A percentile compares a stretch with the other conserved stretches of the same genome.
Evolutionary conservation across 1,140 invertebrate genomes (phyloP).

Genomic region (Doryteuthis pealeii): DNA sequence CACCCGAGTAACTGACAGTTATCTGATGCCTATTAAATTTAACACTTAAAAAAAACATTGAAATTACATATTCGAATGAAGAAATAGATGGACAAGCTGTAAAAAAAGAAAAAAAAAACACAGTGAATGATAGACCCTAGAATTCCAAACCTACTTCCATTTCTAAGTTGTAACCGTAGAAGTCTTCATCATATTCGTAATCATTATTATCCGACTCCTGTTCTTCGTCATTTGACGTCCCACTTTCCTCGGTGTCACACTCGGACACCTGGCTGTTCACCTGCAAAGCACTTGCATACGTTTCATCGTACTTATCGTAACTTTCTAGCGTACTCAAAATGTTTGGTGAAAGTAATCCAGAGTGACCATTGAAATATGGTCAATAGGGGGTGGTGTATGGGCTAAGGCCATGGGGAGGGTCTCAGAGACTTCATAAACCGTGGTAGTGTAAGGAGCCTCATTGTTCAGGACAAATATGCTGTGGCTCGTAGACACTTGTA

Average conservation of each 20-base stretch:
- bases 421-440: constrained; percentile 48
- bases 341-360: constrained; percentile 37
- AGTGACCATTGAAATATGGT: constrained; percentile 51
- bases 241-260: constrained; percentile 51
- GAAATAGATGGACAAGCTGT: not conserved
- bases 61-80: too few species aligned
- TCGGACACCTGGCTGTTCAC: constrained; percentile 46
- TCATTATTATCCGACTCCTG: constrained; percentile 53
- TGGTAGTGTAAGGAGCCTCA: constrained; percentile 50
- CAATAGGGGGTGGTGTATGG: constrained; percentile 54
- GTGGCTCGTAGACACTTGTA: constrained; percentile 43
- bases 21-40: too few species aligned
- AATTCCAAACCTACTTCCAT: constrained; percentile 45
- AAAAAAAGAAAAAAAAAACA: not conserved
- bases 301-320: constrained; percentile 49
- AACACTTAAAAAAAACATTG: too few species aligned
- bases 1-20: too few species aligned
- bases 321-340: constrained; percentile 33
- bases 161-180: constrained; percentile 54
- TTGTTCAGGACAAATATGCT: constrained; percentile 54
- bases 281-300: constrained; percentile 49
- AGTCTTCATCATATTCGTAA: constrained; percentile 57
- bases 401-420: constrained; percentile 40
- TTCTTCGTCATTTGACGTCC: constrained; percentile 43
- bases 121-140: constrained; percentile 3